Percentiles rank a stretch among this genome's conserved stretches.
These are phyloP conservation scores for Machimus rusticus DNA, from an alignment of 2,888 invertebrate genomes.

Conservation along the genomic window DNA sequence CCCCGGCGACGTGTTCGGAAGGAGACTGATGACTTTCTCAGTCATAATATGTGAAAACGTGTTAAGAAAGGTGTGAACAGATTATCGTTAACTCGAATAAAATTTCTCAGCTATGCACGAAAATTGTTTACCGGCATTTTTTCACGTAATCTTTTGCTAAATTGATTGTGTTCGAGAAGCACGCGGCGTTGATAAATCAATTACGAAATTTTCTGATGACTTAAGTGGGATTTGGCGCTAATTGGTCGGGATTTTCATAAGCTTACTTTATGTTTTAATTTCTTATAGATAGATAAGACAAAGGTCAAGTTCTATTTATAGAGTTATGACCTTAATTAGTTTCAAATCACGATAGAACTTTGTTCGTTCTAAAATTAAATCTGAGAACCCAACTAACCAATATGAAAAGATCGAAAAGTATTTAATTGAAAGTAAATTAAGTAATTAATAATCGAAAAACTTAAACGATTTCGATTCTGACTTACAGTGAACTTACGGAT, in stretches of 20 bases:
- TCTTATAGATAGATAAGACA: neutral
- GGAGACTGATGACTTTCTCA: slow-evolving; percentile 19
- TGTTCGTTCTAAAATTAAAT: too few species aligned
- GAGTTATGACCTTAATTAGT: too few species aligned
- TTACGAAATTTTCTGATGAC: neutral
- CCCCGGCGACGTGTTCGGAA: neutral
- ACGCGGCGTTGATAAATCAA: neutral
- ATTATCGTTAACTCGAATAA: neutral
- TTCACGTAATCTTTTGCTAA: neutral
- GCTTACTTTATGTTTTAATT: neutral
- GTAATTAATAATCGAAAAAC: too few species aligned
- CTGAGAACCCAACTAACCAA: too few species aligned
- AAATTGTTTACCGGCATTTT: neutral
- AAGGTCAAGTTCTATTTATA: too few species aligned
- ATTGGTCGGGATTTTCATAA: neutral
- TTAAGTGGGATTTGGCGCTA: neutral
- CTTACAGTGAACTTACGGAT: too few species aligned
- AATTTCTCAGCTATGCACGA: neutral
- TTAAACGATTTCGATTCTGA: too few species aligned
- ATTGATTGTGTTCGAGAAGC: neutral
- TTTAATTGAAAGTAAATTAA: too few species aligned
- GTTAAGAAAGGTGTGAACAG: slow-evolving; percentile 31
- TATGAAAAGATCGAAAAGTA: too few species aligned
- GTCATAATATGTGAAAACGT: slow-evolving; percentile 29
- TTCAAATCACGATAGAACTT: too few species aligned